These are phyloP conservation scores for Mamestra configurata DNA, from an alignment of 1,140 invertebrate genomes.

Conservation along the genomic window DNA sequence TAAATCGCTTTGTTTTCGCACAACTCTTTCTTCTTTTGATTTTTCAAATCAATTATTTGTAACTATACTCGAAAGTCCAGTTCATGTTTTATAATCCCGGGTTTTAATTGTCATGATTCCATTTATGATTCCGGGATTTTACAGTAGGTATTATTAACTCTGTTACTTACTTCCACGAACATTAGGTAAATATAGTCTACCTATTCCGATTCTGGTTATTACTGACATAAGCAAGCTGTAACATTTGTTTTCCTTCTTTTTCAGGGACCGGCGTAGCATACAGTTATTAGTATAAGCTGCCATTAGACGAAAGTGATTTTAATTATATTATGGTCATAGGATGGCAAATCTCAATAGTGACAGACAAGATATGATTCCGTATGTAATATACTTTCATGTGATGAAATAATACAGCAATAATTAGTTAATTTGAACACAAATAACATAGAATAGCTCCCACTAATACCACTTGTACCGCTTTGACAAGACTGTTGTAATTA, in stretches of 20 bases:
- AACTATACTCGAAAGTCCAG: too few species aligned
- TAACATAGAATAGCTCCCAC: conserved; percentile 8
- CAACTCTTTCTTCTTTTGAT: too few species aligned
- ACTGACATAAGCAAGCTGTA: too few species aligned
- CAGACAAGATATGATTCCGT: background rate
- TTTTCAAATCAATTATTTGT: too few species aligned
- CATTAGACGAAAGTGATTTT: background rate
- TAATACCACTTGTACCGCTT: conserved; percentile 24
- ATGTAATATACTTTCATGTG: background rate
- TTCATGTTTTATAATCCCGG: too few species aligned
- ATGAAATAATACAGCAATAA: conserved; percentile 18
- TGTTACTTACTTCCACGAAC: too few species aligned
- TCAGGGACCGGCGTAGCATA: conserved; percentile 61
- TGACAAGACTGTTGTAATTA: conserved; percentile 55
- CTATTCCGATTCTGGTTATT: too few species aligned
- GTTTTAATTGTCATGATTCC: too few species aligned
- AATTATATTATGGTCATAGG: conserved; percentile 10
- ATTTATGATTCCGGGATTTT: too few species aligned
- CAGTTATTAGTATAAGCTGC: background rate
- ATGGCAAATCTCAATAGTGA: conserved; percentile 27
- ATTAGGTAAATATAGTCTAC: too few species aligned
- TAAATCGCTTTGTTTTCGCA: too few species aligned
- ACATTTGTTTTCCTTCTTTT: conserved; percentile 55
- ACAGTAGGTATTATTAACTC: too few species aligned
- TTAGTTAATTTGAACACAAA: background rate